Evolutionary conservation across 1,140 invertebrate species (phyloP).

Genomic region (Augochlora pura): DNA sequence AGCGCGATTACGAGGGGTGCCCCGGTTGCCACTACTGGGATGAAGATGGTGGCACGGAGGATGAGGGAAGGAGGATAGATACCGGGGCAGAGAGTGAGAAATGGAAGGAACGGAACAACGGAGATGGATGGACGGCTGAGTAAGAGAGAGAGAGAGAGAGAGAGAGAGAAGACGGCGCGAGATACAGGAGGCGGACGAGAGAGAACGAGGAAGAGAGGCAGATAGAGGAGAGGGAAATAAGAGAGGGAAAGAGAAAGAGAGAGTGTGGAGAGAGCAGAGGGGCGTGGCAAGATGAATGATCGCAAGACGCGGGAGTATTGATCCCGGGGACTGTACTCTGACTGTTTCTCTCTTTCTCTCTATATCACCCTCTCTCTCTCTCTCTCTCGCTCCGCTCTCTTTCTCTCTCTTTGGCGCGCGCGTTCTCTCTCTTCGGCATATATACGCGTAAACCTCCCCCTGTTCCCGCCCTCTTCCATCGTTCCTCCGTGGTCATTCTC

Average conservation of each 20-base stretch:
- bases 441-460: constrained; percentile 51
- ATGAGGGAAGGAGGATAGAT: constrained; percentile 58
- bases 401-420: constrained; percentile 30
- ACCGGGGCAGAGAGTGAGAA: constrained; percentile 45
- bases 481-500: constrained; percentile 49
- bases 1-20: constrained; percentile 54
- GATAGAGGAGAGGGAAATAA: constrained; percentile 48
- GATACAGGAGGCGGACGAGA: no score
- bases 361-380: constrained; percentile 61
- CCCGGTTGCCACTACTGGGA: no score
- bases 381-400: constrained; percentile 59
- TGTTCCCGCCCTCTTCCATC: constrained; percentile 40
- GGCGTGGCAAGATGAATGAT: constrained; percentile 82
- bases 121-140: no score
- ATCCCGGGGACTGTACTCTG: constrained; percentile 74
- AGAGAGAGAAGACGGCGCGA: no score
- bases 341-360: constrained; percentile 62
- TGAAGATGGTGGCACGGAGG: constrained; percentile 58
- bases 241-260: constrained; percentile 56
- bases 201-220: constrained; percentile 33
- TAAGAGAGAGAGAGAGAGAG: no score
- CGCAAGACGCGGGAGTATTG: constrained; percentile 81
- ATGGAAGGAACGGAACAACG: constrained; percentile 9
- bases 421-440: constrained; percentile 47
- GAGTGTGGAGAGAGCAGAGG: constrained; percentile 75